Evolutionary conservation across 2,797 vertebrate species (phyloP), one percentile per base, ranked within the genome.

Genomic region (Enteromius treurensis): DNA sequence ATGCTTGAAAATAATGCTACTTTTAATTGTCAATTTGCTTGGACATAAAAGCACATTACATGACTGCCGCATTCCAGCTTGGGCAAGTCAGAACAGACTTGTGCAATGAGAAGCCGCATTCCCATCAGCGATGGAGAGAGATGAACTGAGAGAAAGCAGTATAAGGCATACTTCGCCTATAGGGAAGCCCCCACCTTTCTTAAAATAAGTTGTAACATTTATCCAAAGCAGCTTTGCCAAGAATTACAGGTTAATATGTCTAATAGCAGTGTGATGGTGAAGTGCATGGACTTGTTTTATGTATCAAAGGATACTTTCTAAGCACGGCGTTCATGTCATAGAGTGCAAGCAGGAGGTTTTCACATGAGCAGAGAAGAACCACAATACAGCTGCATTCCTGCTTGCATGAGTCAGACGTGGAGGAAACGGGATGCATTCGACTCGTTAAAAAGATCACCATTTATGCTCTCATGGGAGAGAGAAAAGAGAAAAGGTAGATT

Each of bases 1-100:
- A 93, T 92, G 89, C 90, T 87, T 88, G 88, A 90, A 93, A 94
- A 93, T 89, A 91, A 94, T 89, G 93, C 88, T 85, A 70, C 90
- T 93, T 88, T 89, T 94, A 92, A 91, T 92, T 92, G 92, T 94
- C 92, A 92, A 93, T 95, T 93, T 93, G 91, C 92, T 90, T 89
- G 87, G 90, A 92, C 93, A 94, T 89, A 89, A 91, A 92, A 93
- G 92, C 90, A 90, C 90, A 93, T 93, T 92, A 93, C 89, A 89
- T 84, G 91, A 88, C 80, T 88, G 91, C 86, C 74, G 89, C 93
- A 93, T 95, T 95, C 93, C 91, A 91, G 90, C 70, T 68, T 80
- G 81, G 93, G 91, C 94, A 91, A 94, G 94, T 94, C 91, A 70
- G 89, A 89, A 93, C 92, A 93, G 88, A 91, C 90, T 82, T 79